Evolutionary conservation across 2,888 invertebrate genomes (phyloP).

Genomic region (Rhingia rostrata): DNA sequence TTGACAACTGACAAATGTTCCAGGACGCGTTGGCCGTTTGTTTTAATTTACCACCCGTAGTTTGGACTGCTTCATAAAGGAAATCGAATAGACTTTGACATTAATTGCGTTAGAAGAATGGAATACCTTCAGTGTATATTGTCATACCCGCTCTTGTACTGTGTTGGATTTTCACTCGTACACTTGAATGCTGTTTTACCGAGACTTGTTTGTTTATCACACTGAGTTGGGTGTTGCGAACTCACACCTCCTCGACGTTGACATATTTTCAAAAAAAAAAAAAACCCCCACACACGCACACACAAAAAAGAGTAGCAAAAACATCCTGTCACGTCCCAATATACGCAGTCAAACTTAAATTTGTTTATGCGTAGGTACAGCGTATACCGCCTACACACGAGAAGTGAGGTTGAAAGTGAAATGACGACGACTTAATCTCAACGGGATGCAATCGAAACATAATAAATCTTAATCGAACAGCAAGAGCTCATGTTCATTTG

Average conservation of each 20-base stretch:
- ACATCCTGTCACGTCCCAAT: constrained; percentile 53
- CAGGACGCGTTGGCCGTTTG: constrained; percentile 77
- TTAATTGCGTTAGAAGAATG: constrained; percentile 75
- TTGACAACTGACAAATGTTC: constrained; percentile 77
- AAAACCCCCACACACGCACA: no score
- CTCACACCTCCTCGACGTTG: constrained; percentile 40
- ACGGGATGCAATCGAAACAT: constrained; percentile 62
- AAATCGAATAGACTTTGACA: constrained; percentile 77
- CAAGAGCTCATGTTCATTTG: constrained; percentile 62
- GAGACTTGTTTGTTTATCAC: constrained; percentile 41
- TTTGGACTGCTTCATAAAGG: constrained; percentile 75
- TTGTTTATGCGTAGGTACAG: constrained; percentile 33
- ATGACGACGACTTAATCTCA: constrained; percentile 47
- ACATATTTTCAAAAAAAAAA: constrained; percentile 13
- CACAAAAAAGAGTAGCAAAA: background rate
- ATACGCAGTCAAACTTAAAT: constrained; percentile 59
- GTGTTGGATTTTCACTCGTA: constrained; percentile 41
- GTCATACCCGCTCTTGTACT: constrained; percentile 26
- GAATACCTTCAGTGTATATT: constrained; percentile 62
- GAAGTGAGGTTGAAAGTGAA: constrained; percentile 15
- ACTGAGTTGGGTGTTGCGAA: constrained; percentile 33
- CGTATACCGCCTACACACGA: background rate
- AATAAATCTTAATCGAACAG: constrained; percentile 70
- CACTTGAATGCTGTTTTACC: constrained; percentile 16
- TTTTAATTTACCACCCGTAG: constrained; percentile 78